Percentiles rank a stretch among this genome's conserved stretches.
Evolutionary conservation across 1,140 invertebrate genomes (phyloP).

Genomic region (Hirudo medicinalis): DNA sequence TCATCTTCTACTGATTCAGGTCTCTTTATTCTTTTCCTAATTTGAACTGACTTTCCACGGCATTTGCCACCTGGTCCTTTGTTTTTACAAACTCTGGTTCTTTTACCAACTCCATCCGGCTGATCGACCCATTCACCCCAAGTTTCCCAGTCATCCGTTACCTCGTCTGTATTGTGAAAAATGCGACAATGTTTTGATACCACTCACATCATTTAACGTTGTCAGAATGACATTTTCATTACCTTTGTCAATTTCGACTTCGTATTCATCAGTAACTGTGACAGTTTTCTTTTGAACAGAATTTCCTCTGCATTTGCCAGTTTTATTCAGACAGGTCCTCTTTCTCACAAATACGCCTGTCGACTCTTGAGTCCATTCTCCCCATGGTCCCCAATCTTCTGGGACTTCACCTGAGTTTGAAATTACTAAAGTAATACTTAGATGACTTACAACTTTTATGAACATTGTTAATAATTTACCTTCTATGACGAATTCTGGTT

Average conservation of each 20-base stretch:
- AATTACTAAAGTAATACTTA: neutral
- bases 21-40: neutral
- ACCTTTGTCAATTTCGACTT: neutral
- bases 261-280: neutral
- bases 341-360: neutral
- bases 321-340: neutral
- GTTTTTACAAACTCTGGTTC: conserved; percentile 1
- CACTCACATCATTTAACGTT: neutral
- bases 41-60: neutral
- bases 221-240: neutral
- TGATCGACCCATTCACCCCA: neutral
- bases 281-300: neutral
- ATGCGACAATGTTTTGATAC: neutral
- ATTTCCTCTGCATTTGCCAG: conserved; percentile 4
- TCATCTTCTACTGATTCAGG: neutral
- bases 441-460: too few species aligned
- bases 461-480: too few species aligned
- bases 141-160: neutral
- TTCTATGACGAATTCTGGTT: neutral
- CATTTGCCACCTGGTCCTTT: neutral
- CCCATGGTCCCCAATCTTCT: conserved; percentile 1
- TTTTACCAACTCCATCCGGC: neutral
- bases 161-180: neutral
- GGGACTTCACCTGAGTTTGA: neutral
- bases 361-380: neutral